Evolutionary conservation across 2,797 vertebrate species (phyloP), one percentile per base, ranked within the genome.

Genomic region (Betta splendens): DNA sequence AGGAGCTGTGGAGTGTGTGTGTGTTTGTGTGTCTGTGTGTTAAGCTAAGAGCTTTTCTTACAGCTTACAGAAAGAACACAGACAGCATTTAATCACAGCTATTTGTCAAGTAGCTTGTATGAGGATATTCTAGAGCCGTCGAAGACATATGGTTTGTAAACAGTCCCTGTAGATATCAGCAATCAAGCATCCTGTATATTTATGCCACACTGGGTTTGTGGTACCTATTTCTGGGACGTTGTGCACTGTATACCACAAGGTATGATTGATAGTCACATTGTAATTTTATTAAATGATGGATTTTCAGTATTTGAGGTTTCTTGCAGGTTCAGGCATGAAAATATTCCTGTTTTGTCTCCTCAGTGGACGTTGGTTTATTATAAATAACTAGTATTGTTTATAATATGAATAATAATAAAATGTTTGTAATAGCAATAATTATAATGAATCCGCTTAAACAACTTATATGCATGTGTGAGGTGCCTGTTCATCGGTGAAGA

Each of bases 11-110:
- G n/a, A 26, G 25, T 33, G 32, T 28, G 26, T 9, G 26, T 23
- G 23, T 23, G 23, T 23, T 29, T 29, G 28, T 29, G 79, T 83
- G 80, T 75, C 80, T 58, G 25, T 70, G 59, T 72, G 59, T 68
- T 88, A 83, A 84, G 78, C 75, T 84, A 73, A 80, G 80, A 81
- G 83, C 75, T 84, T 85, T 80, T 81, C 79, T 28, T 63, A n/a
- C 72, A 77, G 82, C 84, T 87, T 84, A 85, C 51, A 71, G 72
- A 64, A 67, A 75, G 47, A 81, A 71, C 68, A 67, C 77, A 84
- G 77, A 88, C 81, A 67, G 47, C 55, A 51, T 87, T 85, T 88
- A 87, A 87, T 87, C 78, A 77, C 72, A 47, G 74, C 63, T 81
- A 81, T 78, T 85, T 82, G 77, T 83, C 77, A 85, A 78, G 75